Base-by-base conservation (phyloP, 2,888 invertebrate genomes). In the Desoria tigrina region DNA sequence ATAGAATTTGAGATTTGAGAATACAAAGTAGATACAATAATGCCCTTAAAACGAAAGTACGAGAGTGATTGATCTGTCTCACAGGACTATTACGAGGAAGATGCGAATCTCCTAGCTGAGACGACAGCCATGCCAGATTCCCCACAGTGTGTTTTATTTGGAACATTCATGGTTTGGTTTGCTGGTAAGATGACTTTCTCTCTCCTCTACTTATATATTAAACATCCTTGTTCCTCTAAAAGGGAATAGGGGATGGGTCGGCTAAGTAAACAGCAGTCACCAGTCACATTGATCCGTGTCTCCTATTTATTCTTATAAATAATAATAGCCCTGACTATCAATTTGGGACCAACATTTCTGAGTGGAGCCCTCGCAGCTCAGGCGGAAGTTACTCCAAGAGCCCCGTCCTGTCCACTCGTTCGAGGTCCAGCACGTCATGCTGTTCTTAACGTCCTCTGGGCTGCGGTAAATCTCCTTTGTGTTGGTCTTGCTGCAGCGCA, bases 161-260 rank as follows among this genome's bases (percentile, higher is more conserved):
- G 93, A 71, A 88, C 92, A 60, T 90, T 91, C 81, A 93, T 93
- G 88, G 92, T 93, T 79, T 94, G 93, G 93, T 93, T 94, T 82
- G 90, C 92, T 61, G 69, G 69, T 69, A 64, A 69, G 65, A 27
- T 16, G 32, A 42, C 21, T 45, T n/a, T 45, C 21, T 21, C 45
- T 45, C 21, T 45, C 45, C 45, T 45, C 45, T 11, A 16, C n/a
- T 6, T 45, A 18, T 21, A 45, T 21, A 18, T 45, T 90, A 90
- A 89, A 93, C 79, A 90, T 92, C 59, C n/a, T 32, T 32, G 11
- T 32, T 11, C 32, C n/a, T n/a, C n/a, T n/a, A n/a, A n/a, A n/a
- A n/a, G n/a, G n/a, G n/a, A n/a, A n/a, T n/a, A n/a, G n/a, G n/a
- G n/a, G n/a, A n/a, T n/a, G n/a, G n/a, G n/a, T n/a, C 11, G 32